Evolutionary conservation across 2,797 vertebrate genomes (phyloP), one percentile per base, ranked within the genome.

Genomic region (Pangasius djambal): DNA sequence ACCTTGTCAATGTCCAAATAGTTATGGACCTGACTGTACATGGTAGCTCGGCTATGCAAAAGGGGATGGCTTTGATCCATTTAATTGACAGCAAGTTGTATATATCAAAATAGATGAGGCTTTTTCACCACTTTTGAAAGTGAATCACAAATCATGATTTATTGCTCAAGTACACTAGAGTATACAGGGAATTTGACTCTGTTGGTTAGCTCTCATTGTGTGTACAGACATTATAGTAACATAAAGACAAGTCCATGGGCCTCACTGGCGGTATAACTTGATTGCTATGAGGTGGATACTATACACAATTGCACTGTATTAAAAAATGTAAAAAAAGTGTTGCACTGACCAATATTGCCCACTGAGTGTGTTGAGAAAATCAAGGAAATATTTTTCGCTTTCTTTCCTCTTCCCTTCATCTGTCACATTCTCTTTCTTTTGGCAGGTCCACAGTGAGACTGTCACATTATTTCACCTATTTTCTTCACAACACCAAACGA

Each of bases 391-490:
- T 79, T n/a, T 55, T 18, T 55, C 28, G 22, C 2, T 83, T 57
- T 65, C n/a, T 89, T 40, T 87, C 48, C 67, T 44, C 59, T 86
- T 86, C 86, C 40, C 50, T 90, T 50, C 81, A 86, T 48, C 87
- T 90, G 61, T 86, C 1, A 2, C 82, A 55, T 91, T 88, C 16
- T 89, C 86, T 92, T 74, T 93, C 78, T 89, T 59, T 87, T 31
- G 48, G 86, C 92, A 96, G 95, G 95, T 95, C 69, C 91, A 92
- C 91, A 63, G 89, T 86, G 87, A 89, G 90, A 91, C 88, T 79
- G 88, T 90, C 90, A 92, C 86, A 34, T 72, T 0, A 40, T 28
- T 61, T 28, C 12, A 50, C 86, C 85, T 55, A 52, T 48, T 78
- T 16, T 44, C 88, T 48, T 89, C 65, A 74, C 84, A 44, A 59